phyloP scores from a whole-genome alignment of 1,140 invertebrate genomes.

The Aethina tumida region DNA sequence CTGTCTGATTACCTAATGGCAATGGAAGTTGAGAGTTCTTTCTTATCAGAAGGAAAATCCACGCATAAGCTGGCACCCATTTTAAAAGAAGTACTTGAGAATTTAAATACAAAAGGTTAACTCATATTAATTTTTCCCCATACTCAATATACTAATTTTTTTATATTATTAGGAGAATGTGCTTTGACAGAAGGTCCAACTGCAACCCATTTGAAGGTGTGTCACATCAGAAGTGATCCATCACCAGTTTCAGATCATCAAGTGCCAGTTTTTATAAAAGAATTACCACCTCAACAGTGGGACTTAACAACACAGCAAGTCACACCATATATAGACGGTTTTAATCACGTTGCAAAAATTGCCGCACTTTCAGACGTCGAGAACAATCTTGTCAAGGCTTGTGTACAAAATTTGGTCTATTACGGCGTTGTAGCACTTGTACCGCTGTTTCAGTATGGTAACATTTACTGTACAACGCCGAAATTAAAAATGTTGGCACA shows the following conservation, averaged over 20 bases:
- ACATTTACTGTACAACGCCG: conserved; percentile 84
- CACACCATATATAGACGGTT: conserved; percentile 82
- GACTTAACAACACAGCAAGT: conserved; percentile 87
- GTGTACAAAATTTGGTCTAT: conserved; percentile 86
- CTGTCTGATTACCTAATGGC: conserved; percentile 83
- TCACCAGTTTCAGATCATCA: conserved; percentile 78
- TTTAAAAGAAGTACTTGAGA: conserved; percentile 63
- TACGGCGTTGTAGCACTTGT: conserved; percentile 66
- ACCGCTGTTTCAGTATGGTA: conserved; percentile 88
- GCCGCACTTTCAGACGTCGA: conserved; percentile 81
- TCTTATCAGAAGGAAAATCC: conserved; percentile 59
- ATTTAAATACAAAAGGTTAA: conserved; percentile 69
- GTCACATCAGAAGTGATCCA: conserved; percentile 66
- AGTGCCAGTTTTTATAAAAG: conserved; percentile 74
- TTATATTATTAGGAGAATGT: conserved; percentile 29
- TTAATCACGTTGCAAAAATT: conserved; percentile 81
- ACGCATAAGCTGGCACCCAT: conserved; percentile 56
- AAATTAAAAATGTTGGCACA: conserved; percentile 62
- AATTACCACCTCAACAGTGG: conserved; percentile 56
- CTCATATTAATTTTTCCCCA: background rate
- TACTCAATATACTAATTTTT: background rate
- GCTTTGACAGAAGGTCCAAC: conserved; percentile 57
- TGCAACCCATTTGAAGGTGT: conserved; percentile 71
- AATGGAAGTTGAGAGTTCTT: conserved; percentile 71
- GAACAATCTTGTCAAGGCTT: conserved; percentile 87